Percentiles rank a stretch among this genome's conserved stretches.
Evolutionary conservation across 2,888 invertebrate genomes (phyloP).

Genomic region (Parelbella ahira): DNA sequence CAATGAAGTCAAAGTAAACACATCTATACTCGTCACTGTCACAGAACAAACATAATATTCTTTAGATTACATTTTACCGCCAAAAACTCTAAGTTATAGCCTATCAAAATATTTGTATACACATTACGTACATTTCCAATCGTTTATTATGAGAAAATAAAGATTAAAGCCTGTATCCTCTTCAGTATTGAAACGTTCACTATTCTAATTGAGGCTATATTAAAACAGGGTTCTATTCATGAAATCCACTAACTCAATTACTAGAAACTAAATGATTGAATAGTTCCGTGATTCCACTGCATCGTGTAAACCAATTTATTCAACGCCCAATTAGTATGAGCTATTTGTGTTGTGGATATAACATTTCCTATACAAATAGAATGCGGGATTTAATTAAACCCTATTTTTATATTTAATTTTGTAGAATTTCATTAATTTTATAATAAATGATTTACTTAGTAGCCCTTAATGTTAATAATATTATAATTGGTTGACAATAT

Average conservation of each 20-base stretch:
- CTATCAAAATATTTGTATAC: too few relatives aligned
- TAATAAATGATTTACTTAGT: too few relatives aligned
- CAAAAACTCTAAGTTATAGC: neutral
- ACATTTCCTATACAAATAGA: constrained; percentile 20
- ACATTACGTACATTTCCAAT: too few relatives aligned
- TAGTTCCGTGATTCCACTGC: constrained; percentile 23
- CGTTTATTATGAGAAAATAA: too few relatives aligned
- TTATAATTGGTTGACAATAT: too few relatives aligned
- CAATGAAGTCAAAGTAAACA: constrained; percentile 24
- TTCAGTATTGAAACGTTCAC: too few relatives aligned
- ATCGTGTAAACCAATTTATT: constrained; percentile 24
- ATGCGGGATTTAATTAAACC: too few relatives aligned
- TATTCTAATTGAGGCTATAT: constrained; percentile 4
- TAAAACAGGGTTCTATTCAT: constrained; percentile 14
- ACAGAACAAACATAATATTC: constrained; percentile 11
- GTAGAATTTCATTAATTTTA: too few relatives aligned
- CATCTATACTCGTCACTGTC: constrained; percentile 23
- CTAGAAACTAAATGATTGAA: constrained; percentile 23
- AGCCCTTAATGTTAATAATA: too few relatives aligned
- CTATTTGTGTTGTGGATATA: constrained; percentile 19
- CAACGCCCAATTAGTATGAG: constrained; percentile 23
- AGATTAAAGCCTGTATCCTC: too few relatives aligned
- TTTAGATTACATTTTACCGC: neutral
- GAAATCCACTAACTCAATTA: constrained; percentile 24
- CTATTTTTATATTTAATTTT: too few relatives aligned